Evolutionary conservation across 2,797 vertebrate genomes (phyloP).

Genomic region (Eulemur albifrons): DNA sequence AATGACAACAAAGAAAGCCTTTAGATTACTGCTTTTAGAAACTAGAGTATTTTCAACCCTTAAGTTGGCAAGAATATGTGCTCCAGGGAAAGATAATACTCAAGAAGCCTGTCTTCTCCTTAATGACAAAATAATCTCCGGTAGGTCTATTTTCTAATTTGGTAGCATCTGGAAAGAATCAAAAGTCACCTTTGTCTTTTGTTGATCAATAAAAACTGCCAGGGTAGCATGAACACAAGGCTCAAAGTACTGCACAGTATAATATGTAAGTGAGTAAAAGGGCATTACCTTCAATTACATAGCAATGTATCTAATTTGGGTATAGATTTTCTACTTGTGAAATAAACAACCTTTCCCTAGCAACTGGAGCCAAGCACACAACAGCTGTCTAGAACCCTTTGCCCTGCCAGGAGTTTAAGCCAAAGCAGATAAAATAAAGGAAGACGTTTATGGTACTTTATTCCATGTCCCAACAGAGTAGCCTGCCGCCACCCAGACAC

Average conservation of each 20-base stretch:
- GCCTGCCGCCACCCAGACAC: conserved; percentile 54
- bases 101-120: not conserved
- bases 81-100: not conserved
- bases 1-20: conserved; percentile 31
- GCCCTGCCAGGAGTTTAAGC: conserved; percentile 58
- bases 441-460: conserved; percentile 64
- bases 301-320: not conserved
- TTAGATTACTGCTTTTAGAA: conserved; percentile 24
- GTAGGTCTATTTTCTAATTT: conserved; percentile 33
- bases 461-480: conserved; percentile 21
- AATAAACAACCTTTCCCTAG: conserved; percentile 44
- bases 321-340: conserved; percentile 57
- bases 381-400: conserved; percentile 46
- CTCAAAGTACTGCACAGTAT: not conserved
- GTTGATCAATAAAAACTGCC: conserved; percentile 46
- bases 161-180: conserved; percentile 55
- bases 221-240: not conserved
- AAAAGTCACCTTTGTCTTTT: conserved; percentile 49
- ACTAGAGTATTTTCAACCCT: not conserved
- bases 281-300: not conserved
- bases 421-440: conserved; percentile 66
- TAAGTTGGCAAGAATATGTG: not conserved
- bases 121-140: conserved; percentile 44
- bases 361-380: conserved; percentile 7
- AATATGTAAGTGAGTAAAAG: not conserved